Conservation (phyloP, 2,888 invertebrate species). For the Lamproptera curius region DNA sequence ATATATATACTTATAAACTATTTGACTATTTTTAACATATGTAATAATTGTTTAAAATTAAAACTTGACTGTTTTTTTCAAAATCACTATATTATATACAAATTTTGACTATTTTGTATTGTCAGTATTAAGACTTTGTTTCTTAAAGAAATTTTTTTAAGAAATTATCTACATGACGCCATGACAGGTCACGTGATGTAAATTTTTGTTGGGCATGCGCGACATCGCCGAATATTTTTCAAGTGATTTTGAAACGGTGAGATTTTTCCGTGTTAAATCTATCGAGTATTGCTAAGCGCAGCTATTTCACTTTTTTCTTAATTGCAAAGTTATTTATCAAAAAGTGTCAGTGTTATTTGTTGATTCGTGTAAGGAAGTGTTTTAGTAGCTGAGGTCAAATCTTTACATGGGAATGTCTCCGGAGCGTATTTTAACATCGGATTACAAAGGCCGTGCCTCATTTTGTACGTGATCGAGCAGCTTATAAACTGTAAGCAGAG, state of each 20-base stretch:
- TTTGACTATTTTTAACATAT: too few relatives aligned
- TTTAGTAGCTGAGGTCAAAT: slow-evolving; percentile 61
- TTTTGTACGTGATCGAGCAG: slow-evolving; percentile 34
- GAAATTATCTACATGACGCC: slow-evolving; percentile 49
- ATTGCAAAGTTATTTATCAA: slow-evolving; percentile 31
- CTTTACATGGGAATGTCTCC: slow-evolving; percentile 40
- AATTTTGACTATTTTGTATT: too few relatives aligned
- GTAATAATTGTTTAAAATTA: too few relatives aligned
- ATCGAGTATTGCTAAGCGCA: slow-evolving; percentile 37
- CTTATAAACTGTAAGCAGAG: slow-evolving; percentile 16
- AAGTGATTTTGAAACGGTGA: slow-evolving; percentile 67
- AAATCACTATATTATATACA: neutral
- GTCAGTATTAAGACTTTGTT: too few relatives aligned
- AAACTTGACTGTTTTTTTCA: neutral
- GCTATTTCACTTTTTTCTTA: slow-evolving; percentile 33
- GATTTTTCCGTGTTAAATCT: slow-evolving; percentile 45
- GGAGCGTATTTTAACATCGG: slow-evolving; percentile 55
- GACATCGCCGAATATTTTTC: slow-evolving; percentile 59
- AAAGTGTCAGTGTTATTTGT: slow-evolving; percentile 46
- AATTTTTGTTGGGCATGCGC: slow-evolving; percentile 76
- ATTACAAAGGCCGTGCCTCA: slow-evolving; percentile 46
- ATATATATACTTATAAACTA: too few relatives aligned
- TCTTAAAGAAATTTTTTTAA: slow-evolving; percentile 7
- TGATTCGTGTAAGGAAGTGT: slow-evolving; percentile 49
- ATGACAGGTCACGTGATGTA: slow-evolving; percentile 78